Conservation (phyloP, 1,140 invertebrate genomes). For the Drosophila yakuba region DNA sequence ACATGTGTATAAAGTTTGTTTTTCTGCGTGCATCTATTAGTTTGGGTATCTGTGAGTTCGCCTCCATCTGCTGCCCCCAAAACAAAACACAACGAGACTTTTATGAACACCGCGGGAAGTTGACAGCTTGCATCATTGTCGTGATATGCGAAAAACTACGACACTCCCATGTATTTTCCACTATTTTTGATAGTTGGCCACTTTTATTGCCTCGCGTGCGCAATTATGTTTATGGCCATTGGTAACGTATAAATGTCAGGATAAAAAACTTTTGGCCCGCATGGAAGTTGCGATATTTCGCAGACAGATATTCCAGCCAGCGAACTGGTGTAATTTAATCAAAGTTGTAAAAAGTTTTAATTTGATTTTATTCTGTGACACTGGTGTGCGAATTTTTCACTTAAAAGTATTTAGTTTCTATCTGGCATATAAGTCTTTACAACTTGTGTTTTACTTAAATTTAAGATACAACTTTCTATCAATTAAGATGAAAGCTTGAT, state of each 20-base stretch:
- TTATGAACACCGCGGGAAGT: constrained; percentile 83
- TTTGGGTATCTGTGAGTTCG: constrained; percentile 5
- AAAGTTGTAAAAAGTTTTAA: constrained; percentile 9
- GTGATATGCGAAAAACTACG: constrained; percentile 69
- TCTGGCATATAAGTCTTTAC: too few relatives aligned
- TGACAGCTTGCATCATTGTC: constrained; percentile 82
- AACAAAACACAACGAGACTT: constrained; percentile 74
- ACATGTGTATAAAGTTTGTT: neutral
- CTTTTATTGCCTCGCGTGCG: constrained; percentile 78
- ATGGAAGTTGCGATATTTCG: constrained; percentile 6
- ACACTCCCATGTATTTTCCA: constrained; percentile 12
- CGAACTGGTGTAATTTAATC: constrained; percentile 6
- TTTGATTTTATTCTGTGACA: neutral
- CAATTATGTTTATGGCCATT: constrained; percentile 77
- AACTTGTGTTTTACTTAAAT: too few relatives aligned
- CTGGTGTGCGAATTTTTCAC: neutral
- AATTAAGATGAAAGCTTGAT: too few relatives aligned
- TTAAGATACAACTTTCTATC: too few relatives aligned
- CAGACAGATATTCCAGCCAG: constrained; percentile 4
- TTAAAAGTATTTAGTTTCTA: neutral
- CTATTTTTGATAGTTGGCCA: constrained; percentile 36
- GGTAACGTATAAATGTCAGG: constrained; percentile 54
- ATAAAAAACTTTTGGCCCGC: constrained; percentile 15
- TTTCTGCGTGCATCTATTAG: neutral
- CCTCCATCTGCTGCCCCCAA: constrained; percentile 20